Percentiles rank a stretch among this genome's conserved stretches.
These are phyloP conservation scores for Leucania comma DNA, from an alignment of 2,888 invertebrate species.

Conservation along the genomic window DNA sequence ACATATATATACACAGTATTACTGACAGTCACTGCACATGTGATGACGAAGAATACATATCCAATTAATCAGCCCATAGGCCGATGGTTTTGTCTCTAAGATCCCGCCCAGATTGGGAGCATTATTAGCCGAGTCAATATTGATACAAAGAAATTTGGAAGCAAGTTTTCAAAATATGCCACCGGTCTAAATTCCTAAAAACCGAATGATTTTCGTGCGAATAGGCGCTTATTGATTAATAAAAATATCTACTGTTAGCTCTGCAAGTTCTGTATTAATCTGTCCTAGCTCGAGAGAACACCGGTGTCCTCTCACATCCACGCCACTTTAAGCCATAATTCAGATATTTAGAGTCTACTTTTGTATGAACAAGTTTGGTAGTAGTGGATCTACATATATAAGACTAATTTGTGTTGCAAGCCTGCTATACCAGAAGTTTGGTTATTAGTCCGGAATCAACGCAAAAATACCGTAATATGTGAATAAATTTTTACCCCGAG, in stretches of 20 bases:
- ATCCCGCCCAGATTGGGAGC: not conserved
- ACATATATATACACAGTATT: slow-evolving; percentile 36
- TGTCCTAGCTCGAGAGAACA: no score
- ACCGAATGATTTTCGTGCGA: not conserved
- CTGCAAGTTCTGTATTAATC: no score
- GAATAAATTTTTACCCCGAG: slow-evolving; percentile 60
- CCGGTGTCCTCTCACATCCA: no score
- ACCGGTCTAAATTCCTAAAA: not conserved
- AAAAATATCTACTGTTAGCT: not conserved
- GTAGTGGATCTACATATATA: no score
- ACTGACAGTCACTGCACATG: slow-evolving; percentile 49
- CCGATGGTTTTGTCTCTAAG: not conserved
- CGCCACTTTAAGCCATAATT: no score
- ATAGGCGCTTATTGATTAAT: not conserved
- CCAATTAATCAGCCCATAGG: not conserved
- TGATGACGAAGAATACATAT: slow-evolving; percentile 2
- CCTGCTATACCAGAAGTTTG: slow-evolving; percentile 38
- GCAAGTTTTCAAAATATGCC: not conserved
- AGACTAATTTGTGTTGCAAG: slow-evolving; percentile 21
- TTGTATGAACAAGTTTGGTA: no score
- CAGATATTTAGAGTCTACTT: no score
- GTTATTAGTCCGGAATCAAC: slow-evolving; percentile 52
- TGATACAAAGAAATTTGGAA: slow-evolving; percentile 8
- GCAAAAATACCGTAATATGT: slow-evolving; percentile 55
- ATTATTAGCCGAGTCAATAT: not conserved